Conservation (phyloP, 2,113 vertebrate genomes). For the Ochotona princeps region DNA sequence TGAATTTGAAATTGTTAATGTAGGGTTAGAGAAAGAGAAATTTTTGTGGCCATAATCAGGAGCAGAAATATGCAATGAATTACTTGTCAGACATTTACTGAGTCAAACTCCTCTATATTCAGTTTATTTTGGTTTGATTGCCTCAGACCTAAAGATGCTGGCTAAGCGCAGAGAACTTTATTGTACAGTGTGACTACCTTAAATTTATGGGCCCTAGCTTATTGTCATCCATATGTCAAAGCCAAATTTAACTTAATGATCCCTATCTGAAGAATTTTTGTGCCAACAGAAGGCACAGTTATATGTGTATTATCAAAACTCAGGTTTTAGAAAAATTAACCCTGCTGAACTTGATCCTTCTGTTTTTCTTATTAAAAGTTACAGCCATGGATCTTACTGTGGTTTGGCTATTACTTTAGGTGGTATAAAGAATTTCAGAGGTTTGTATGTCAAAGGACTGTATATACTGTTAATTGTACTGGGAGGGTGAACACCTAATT, state of each 20-base stretch:
- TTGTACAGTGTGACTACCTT: background rate
- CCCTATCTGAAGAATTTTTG: background rate
- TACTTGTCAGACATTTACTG: background rate
- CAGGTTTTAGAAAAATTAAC: background rate
- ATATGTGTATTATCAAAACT: background rate
- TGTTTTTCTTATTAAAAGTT: background rate
- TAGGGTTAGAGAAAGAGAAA: background rate
- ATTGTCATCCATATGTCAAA: conserved; percentile 20
- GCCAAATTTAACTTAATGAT: background rate
- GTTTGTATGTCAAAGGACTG: too few species aligned
- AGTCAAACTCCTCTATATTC: background rate
- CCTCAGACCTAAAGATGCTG: background rate
- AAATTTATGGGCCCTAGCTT: background rate
- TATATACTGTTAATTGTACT: too few species aligned
- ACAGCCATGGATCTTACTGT: background rate
- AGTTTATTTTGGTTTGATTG: background rate
- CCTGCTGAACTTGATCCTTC: background rate
- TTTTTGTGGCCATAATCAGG: background rate
- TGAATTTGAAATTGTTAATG: background rate
- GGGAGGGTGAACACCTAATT: too few species aligned
- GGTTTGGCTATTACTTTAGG: too few species aligned
- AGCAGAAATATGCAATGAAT: background rate
- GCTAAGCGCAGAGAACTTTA: background rate
- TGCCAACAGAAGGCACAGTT: background rate
- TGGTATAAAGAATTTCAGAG: too few species aligned